Base-by-base conservation (phyloP, 2,113 vertebrate species). In the Saccopteryx leptura region DNA sequence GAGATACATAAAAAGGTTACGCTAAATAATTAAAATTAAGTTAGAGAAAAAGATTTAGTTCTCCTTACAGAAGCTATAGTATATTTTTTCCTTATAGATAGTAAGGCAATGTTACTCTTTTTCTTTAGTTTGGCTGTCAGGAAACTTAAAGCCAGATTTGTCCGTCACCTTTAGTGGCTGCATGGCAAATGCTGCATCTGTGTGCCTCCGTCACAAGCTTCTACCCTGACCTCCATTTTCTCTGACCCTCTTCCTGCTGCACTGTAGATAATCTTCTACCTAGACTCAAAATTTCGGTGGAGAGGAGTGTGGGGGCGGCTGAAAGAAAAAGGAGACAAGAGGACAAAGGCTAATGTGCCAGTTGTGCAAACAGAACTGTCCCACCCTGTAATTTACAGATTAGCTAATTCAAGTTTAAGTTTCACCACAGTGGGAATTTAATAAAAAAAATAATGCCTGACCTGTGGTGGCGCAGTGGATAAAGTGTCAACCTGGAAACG, bases 21-120 rank as follows among this genome's bases (percentile, higher is more conserved):
- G 21, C 79, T 88, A 85, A 78, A 89, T 90, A 79, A 84, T 52
- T n/a, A 60, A 46, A 90, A 93, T 82, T 66, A 87, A 52, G 60
- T 86, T 82, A 65, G 23, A 95, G 28, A 58, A 86, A 96, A 94
- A 71, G 10, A 24, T 50, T 48, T 85, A 33, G 7, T 69, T 82
- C 14, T 93, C 72, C 33, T 14, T 14, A 1, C 23, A 21, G 19
- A 58, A 92, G 83, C 21, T 11, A 76, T 11, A 76, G 5, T 33
- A 9, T 82, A 17, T 24, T 79, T 72, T 84, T 31, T 88, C 5
- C 63, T 66, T 71, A 58, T 9, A 83, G 13, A 72, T 10, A 69
- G 28, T 68, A 72, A 26, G 15, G 23, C 13, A 81, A 52, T 63
- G 24, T 54, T 79, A 54, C 15, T 7, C 48, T 50, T 90, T 69